Base-by-base conservation (phyloP, 2,113 vertebrate genomes). In the Syngnathoides biaculeatus region DNA sequence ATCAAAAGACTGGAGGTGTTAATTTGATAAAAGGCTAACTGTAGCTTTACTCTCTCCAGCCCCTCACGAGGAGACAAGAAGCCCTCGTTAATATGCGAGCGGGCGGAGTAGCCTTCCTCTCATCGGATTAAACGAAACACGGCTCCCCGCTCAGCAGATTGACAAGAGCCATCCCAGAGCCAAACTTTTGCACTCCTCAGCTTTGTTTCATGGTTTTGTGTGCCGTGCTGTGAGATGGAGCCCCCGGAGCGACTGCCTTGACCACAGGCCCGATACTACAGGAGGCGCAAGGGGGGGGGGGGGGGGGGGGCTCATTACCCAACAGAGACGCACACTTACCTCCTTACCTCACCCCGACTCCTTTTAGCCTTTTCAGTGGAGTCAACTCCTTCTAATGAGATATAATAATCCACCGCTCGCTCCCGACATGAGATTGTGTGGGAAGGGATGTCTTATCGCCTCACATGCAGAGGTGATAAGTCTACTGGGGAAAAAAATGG, bases 61-160 rank as follows among this genome's bases (percentile, higher is more conserved):
- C 71, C 53, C 67, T 67, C 38, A 52, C 57, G 73, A 71, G 73
- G 59, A 79, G 74, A 78, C 69, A 66, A 68, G 68, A 69, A 84
- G 82, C 79, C 71, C 78, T 81, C 70, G 79, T 89, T 79, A 84
- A 79, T 80, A 82, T 86, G 72, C 73, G 65, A 77, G 30, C 43
- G 69, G 75, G 75, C 74, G 65, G 53, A 77, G 73, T 77, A 77
- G 14, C 39, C 39, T 42, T 42, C 62, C 77, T 77, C 74, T 77
- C 71, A 77, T 84, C 77, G 79, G 80, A 90, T 88, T 87, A 85
- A 79, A 85, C 75, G 82, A 86, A 61, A 84, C 80, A 84, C 78
- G 78, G 67, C 71, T 80, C 67, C 59, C 76, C 75, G 68, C 73
- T 27, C 83, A 72, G 76, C 58, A 65, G 80, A 89, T 40, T 88